Conservation (phyloP, 2,888 invertebrate species). For the Hofmannophila pseudospretella region DNA sequence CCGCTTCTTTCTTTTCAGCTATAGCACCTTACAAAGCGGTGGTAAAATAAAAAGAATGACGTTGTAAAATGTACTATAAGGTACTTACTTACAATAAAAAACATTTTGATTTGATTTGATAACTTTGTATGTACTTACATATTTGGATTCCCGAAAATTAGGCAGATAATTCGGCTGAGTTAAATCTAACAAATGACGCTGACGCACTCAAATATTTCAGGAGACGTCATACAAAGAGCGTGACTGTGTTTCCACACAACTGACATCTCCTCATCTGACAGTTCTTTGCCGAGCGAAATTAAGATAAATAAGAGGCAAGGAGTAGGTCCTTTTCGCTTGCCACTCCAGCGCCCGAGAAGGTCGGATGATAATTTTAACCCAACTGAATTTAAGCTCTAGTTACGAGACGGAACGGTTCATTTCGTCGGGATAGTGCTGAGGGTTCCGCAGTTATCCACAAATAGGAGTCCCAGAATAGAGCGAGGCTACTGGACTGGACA, state of each 20-base stretch:
- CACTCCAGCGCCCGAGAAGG: conserved; percentile 37
- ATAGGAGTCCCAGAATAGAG: conserved; percentile 75
- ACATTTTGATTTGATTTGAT: too few species aligned
- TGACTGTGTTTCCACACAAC: conserved; percentile 46
- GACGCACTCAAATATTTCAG: conserved; percentile 5
- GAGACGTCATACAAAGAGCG: conserved; percentile 21
- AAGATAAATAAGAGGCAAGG: conserved; percentile 70
- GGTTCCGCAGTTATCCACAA: conserved; percentile 69
- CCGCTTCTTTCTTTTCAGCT: too few species aligned
- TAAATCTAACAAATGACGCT: too few species aligned
- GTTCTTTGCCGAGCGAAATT: conserved; percentile 63
- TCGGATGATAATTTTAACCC: conserved; percentile 24
- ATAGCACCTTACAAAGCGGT: too few species aligned
- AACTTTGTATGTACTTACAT: too few species aligned
- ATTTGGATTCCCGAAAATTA: too few species aligned
- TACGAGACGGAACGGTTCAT: conserved; percentile 42
- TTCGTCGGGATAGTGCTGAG: conserved; percentile 37
- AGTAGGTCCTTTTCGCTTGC: conserved; percentile 66
- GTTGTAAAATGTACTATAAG: too few species aligned
- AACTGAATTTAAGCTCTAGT: conserved; percentile 42
- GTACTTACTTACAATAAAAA: too few species aligned
- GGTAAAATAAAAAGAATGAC: too few species aligned
- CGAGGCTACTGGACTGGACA: conserved; percentile 67
- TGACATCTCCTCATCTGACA: conserved; percentile 62
- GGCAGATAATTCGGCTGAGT: too few species aligned